phyloP scores from a whole-genome alignment of 2,113 vertebrate genomes.

The Oryzias woworae region DNA sequence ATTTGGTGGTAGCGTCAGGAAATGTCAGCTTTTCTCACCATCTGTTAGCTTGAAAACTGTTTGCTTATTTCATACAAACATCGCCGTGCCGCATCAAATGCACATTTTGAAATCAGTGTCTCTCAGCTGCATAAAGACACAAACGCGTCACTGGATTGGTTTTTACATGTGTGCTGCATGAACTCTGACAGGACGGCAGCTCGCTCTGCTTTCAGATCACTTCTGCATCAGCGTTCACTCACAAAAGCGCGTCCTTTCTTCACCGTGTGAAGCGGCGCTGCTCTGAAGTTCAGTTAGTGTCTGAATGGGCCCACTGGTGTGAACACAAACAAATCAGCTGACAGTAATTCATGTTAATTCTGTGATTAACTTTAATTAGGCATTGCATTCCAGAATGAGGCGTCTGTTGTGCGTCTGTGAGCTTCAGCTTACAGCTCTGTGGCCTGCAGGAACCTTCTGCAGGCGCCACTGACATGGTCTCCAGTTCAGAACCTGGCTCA shows the following conservation, averaged over 20 bases:
- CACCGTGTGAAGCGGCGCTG: background rate
- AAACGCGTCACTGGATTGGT: conserved; percentile 1
- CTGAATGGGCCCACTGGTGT: conserved; percentile 3
- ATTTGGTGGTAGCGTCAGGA: conserved; percentile 37
- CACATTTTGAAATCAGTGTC: conserved; percentile 29
- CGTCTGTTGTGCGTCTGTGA: background rate
- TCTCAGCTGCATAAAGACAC: conserved; percentile 27
- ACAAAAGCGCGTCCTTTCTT: no score
- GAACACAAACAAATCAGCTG: conserved; percentile 6
- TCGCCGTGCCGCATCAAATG: conserved; percentile 16
- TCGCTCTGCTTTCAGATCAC: no score
- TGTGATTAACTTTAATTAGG: conserved; percentile 11
- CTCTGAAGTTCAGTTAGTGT: background rate
- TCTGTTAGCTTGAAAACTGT: conserved; percentile 20
- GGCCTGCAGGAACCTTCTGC: no score
- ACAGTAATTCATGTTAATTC: conserved; percentile 4
- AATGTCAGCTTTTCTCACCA: conserved; percentile 47
- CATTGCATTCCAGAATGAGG: conserved; percentile 19
- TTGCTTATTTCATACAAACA: conserved; percentile 26
- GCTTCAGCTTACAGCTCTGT: no score
- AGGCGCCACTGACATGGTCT: no score
- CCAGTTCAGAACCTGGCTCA: no score
- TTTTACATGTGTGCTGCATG: no score
- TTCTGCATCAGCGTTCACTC: no score
- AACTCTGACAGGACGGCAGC: no score